Conservation (phyloP, 2,113 vertebrate species). For the Lampris incognitus region DNA sequence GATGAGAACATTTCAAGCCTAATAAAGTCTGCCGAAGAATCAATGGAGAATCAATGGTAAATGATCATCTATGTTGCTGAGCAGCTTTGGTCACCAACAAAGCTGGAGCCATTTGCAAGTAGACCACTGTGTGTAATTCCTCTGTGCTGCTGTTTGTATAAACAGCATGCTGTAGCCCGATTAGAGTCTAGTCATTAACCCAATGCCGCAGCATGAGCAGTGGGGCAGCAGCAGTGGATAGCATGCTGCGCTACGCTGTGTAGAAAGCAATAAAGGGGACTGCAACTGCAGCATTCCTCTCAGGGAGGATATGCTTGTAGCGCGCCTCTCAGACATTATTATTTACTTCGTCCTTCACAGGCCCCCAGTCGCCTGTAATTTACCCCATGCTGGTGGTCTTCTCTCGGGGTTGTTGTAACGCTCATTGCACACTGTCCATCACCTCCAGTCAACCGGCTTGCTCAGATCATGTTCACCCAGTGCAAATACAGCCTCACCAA, state of each 20-base stretch:
- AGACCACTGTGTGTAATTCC: constrained; percentile 18
- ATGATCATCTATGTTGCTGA: constrained; percentile 26
- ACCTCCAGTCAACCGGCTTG: constrained; percentile 6
- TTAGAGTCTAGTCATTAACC: constrained; percentile 23
- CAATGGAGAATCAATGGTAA: constrained; percentile 15
- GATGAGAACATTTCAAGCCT: constrained; percentile 14
- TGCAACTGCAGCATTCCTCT: constrained; percentile 58
- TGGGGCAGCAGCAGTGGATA: constrained; percentile 29
- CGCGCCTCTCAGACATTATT: constrained; percentile 73
- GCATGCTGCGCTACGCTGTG: constrained; percentile 9
- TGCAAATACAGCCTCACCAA: constrained; percentile 41
- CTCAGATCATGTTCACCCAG: constrained; percentile 2
- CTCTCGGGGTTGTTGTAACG: constrained; percentile 41
- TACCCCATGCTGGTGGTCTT: constrained; percentile 57
- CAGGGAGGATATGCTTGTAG: constrained; percentile 50
- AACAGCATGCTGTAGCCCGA: constrained; percentile 13
- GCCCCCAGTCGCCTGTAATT: constrained; percentile 66
- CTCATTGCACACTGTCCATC: constrained; percentile 43
- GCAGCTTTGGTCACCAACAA: constrained; percentile 17
- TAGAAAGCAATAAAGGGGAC: constrained; percentile 39
- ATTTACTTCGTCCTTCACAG: constrained; percentile 60
- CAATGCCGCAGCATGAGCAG: constrained; percentile 33
- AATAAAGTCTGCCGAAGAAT: constrained; percentile 9
- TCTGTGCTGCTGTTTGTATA: constrained; percentile 13
- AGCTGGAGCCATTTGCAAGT: background rate